Evolutionary conservation across 1,140 invertebrate genomes (phyloP), one percentile per base, ranked within the genome.

Genomic region (Drosophila fuyamai): DNA sequence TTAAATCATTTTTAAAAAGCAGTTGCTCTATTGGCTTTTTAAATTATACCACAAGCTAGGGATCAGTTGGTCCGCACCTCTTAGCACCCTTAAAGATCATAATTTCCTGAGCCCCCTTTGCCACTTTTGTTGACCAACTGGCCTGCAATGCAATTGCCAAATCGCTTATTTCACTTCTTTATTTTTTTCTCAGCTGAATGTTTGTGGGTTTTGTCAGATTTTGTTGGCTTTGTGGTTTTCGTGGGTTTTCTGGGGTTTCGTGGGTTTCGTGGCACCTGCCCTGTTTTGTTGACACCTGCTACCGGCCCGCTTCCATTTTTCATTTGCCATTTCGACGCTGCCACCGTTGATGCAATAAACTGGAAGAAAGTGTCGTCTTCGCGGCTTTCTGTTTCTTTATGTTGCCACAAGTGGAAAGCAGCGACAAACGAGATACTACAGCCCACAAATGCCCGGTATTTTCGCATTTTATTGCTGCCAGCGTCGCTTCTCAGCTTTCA

Each of bases 321-420:
- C 50, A 53, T 53, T 53, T 36, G 50, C 32, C 32, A 53, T 53
- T 72, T 47, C 27, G 48, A 14, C 48, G 48, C 29, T 62, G 56
- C 14, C 48, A 14, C 59, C 55, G 74, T 86, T 88, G 79, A 86
- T 85, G 82, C 82, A 86, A 86, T 86, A 88, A 88, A 88, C 51
- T 76, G 65, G 58, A 88, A 88, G 82, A 86, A 86, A 86, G 82
- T 86, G 76, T 78, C 57, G 65, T 76, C 66, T 66, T 55, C 29
- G 77, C 81, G 74, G 80, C 80, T 83, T 84, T 80, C 71, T 71
- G 70, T 79, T 71, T 73, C 48, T 58, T 44, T 78, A 50, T 65
- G 48, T 44, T 51, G 44, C 43, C 48, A 44, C 51, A 66, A 46
- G 27, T 38, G 53, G 77, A 40, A 70, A 38, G n/a, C 40, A 48